Base-by-base conservation (phyloP, 2,797 vertebrate species). In the Cetoscarus ocellatus region DNA sequence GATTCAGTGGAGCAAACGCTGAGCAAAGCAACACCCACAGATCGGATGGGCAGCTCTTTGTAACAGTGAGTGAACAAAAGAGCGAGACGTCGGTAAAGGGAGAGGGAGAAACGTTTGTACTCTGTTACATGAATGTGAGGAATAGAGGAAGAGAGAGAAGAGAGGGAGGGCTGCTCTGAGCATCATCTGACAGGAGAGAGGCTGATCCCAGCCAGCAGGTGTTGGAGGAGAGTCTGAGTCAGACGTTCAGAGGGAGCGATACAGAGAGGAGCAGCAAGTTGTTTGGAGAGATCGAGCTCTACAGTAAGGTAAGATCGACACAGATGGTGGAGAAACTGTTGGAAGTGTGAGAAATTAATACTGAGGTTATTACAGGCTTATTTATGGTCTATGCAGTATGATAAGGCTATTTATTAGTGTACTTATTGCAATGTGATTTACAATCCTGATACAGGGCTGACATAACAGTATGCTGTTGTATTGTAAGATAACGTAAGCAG, bases 151-250 rank as follows among this genome's bases (percentile, higher is more conserved):
- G 47, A 48, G 47, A 54, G 44, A 54, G 77, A 71, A 69, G 76
- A 61, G 79, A 67, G 80, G 83, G 85, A 83, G 83, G 88, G 88
- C 83, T 86, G 50, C 81, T 83, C 80, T 80, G 80, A 80, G 83
- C 85, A 91, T 89, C 90, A 80, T 88, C 80, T 88, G 87, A 88
- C 80, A 67, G 73, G 59, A 82, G 80, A 71, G 72, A 85, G 83
- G 84, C 86, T 85, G 86, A 85, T 84, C 81, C 82, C 77, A 79
- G 40, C 81, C 84, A 90, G 91, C 87, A 92, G 91, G 90, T 91
- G 87, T 87, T 76, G 73, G 82, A 82, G 73, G 65, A 86, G 85
- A 75, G 67, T 44, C 69, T 75, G 83, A 88, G 67, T 83, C 86
- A 87, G 83, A 88, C 69, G 11, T 67, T 55, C 75, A 6, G 61